Evolutionary conservation across 2,888 invertebrate species (phyloP).

Genomic region (Plemyria rubiginata): DNA sequence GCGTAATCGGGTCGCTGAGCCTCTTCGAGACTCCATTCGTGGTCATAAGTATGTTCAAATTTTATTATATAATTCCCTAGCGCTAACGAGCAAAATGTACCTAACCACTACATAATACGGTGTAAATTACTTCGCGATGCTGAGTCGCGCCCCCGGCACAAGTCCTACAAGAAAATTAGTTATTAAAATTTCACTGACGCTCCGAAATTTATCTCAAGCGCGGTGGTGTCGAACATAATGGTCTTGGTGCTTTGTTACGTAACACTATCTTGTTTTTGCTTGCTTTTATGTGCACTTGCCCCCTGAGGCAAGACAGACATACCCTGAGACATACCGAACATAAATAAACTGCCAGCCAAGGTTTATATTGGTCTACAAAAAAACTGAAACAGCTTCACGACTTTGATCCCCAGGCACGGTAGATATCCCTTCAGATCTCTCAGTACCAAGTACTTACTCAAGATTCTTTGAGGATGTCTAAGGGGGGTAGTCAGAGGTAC

Average conservation of each 20-base stretch:
- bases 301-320: no score
- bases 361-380: no score
- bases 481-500: no score
- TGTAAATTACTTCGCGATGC: conserved; percentile 47
- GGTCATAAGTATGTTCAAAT: neutral
- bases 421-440: no score
- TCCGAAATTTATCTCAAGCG: conserved; percentile 81
- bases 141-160: conserved; percentile 53
- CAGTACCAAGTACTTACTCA: no score
- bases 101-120: conserved; percentile 12
- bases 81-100: conserved; percentile 6
- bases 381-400: no score
- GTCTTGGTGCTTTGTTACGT: conserved; percentile 62
- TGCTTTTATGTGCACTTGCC: no score
- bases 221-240: conserved; percentile 42
- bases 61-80: neutral
- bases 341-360: no score
- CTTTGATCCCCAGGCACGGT: no score
- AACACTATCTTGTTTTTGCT: conserved; percentile 13
- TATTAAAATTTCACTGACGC: conserved; percentile 85
- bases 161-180: conserved; percentile 84
- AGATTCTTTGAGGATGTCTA: no score
- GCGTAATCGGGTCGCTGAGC: no score
- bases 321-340: no score
- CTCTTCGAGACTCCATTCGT: neutral